Evolutionary conservation across 2,797 vertebrate species (phyloP), one percentile per base, ranked within the genome.

Genomic region (Sebastes nivosus): DNA sequence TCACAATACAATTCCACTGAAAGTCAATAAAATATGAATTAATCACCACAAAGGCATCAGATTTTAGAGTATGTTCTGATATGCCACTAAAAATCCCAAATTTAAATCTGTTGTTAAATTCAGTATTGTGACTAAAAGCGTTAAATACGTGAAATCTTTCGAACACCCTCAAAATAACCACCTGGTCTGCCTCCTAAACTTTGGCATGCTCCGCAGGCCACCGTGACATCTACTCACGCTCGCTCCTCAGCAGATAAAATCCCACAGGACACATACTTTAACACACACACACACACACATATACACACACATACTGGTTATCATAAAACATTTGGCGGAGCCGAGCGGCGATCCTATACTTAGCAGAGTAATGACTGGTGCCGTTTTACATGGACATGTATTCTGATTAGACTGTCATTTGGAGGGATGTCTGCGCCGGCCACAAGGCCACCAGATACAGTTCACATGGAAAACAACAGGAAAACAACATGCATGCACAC

Each of bases 381-480:
- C 85, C 82, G 84, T 88, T 94, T 91, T 79, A 94, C 92, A 90
- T 59, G 83, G 92, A 95, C 86, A 91, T 91, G 92, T 92, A 88
- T 94, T 93, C 93, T 93, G 93, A 95, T 96, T 91, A 92, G 91
- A 92, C 91, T 94, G 93, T 94, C 94, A 94, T 95, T 92, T 95
- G 88, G 90, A 83, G 88, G 91, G 85, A 91, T 79, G 93, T 91
- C 90, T 94, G 92, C 70, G 89, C 91, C 76, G 9, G 87, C 87
- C 77, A 70, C 88, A 72, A 79, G 90, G 88, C 89, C 87, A 84
- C 86, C 61, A 87, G 88, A 89, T 81, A 84, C 88, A 88, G 81
- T 83, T 89, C 84, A 84, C 83, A 82, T 64, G 88, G 82, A 93
- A 92, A 92, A 93, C 90, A 93, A 89, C 79, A 83, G 52, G 29